Conservation (phyloP, 92 coral and sea anemone genomes). For the Epizoanthus ramosus region DNA sequence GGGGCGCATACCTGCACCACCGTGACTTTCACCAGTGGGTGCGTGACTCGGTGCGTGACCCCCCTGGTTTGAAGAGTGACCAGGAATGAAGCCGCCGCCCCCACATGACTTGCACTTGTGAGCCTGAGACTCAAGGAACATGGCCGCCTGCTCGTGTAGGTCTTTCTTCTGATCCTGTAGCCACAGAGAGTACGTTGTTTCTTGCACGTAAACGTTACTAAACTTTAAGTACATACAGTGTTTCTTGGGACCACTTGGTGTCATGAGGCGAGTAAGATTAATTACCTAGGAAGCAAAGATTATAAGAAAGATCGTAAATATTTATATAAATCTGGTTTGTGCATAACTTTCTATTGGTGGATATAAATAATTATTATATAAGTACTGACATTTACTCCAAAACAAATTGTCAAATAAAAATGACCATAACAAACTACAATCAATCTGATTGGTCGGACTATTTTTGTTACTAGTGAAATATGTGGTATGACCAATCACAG, state of each 20-base stretch:
- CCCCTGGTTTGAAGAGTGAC: constrained; percentile 8
- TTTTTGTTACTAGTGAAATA: no score
- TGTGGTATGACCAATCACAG: no score
- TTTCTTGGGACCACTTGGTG: constrained; percentile 86
- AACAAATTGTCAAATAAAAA: no score
- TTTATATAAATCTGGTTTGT: no score
- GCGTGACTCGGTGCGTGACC: constrained; percentile 26
- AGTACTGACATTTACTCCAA: no score
- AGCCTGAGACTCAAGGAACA: constrained; percentile 95
- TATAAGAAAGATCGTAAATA: neutral
- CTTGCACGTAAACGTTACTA: constrained; percentile 87
- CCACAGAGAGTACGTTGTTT: constrained; percentile 94
- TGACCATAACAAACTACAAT: no score
- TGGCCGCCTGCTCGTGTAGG: constrained; percentile 89
- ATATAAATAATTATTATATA: no score
- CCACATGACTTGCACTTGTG: constrained; percentile 95
- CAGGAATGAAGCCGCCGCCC: constrained; percentile 92
- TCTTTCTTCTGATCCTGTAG: constrained; percentile 83
- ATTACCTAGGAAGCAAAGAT: constrained; percentile 50
- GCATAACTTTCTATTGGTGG: no score
- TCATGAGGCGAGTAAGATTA: constrained; percentile 86
- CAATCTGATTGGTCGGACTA: no score
- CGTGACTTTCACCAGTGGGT: constrained; percentile 5
- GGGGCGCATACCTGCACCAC: neutral
- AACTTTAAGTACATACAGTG: constrained; percentile 86